Evolutionary conservation across 2,113 vertebrate genomes (phyloP).

Genomic region (Sterrhoptilus dennistouni): DNA sequence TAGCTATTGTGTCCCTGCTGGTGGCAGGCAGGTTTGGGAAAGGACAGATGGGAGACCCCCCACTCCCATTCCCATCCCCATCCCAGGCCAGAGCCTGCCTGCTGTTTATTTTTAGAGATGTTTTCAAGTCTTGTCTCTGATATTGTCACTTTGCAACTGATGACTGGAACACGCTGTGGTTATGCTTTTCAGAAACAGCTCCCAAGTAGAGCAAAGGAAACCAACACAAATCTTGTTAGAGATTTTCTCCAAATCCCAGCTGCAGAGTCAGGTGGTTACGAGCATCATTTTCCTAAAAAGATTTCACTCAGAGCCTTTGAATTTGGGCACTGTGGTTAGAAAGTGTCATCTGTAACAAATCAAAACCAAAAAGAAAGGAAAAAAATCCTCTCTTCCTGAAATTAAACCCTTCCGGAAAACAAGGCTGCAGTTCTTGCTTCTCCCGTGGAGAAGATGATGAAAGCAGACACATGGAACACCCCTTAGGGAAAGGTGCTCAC

Average conservation of each 20-base stretch:
- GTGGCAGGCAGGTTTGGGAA: not conserved
- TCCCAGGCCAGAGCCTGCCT: not conserved
- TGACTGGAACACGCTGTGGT: not conserved
- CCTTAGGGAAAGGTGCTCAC: not conserved
- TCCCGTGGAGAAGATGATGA: not conserved
- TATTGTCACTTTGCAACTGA: not conserved
- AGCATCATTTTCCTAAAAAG: not conserved
- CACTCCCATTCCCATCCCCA: not conserved
- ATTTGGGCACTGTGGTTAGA: not conserved
- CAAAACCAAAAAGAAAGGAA: not conserved
- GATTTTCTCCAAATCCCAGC: not conserved
- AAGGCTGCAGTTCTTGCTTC: not conserved
- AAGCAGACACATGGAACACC: not conserved
- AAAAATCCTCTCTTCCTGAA: not conserved
- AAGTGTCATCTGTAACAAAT: not conserved
- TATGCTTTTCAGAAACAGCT: not conserved
- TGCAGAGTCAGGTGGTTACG: accelerated
- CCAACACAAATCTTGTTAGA: not conserved
- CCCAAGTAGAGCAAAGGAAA: not conserved
- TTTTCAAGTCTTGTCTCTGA: not conserved
- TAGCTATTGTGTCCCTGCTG: too few relatives aligned
- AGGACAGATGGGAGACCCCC: not conserved
- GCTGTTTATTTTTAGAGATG: not conserved
- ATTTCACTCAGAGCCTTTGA: not conserved
- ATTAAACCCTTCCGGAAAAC: not conserved